phyloP scores from a whole-genome alignment of 2,113 vertebrate genomes.

The Mixornis gularis region DNA sequence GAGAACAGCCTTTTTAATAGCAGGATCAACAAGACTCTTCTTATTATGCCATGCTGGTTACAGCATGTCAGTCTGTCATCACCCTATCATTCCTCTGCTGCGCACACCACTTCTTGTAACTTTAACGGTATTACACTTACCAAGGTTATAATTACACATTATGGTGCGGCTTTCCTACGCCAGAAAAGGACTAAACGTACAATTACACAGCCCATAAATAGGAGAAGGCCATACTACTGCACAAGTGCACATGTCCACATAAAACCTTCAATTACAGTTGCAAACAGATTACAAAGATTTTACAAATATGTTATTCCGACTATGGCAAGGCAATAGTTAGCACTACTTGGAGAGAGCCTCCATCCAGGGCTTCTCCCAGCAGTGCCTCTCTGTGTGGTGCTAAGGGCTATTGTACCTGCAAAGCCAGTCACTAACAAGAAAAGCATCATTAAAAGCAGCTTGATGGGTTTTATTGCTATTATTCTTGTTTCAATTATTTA shows the following conservation, averaged over 20 bases:
- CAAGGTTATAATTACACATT: constrained; percentile 59
- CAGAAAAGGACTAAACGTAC: not conserved
- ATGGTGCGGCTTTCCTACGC: not conserved
- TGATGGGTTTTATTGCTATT: not conserved
- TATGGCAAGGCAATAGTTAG: constrained; percentile 18
- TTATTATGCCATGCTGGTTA: constrained; percentile 30
- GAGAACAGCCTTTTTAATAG: not conserved
- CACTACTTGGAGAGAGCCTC: not conserved
- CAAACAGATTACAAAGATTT: constrained; percentile 5
- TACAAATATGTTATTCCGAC: not conserved
- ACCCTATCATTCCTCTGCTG: constrained; percentile 34
- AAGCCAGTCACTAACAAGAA: not conserved
- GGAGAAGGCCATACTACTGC: not conserved
- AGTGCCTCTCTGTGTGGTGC: not conserved
- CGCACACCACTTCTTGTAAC: not conserved
- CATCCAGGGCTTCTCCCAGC: not conserved
- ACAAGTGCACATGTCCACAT: not conserved
- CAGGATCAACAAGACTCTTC: constrained; percentile 22
- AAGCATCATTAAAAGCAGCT: not conserved
- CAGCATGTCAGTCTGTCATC: constrained; percentile 52
- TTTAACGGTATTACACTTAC: constrained; percentile 35
- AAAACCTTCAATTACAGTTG: constrained; percentile 26
- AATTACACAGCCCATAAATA: constrained; percentile 60
- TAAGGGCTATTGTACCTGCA: not conserved
- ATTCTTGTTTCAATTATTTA: not conserved